A percentile compares a stretch with the other conserved stretches of the same genome.
Conservation (phyloP, 2,888 invertebrate species). For the Caenorhabditis sp. region DNA sequence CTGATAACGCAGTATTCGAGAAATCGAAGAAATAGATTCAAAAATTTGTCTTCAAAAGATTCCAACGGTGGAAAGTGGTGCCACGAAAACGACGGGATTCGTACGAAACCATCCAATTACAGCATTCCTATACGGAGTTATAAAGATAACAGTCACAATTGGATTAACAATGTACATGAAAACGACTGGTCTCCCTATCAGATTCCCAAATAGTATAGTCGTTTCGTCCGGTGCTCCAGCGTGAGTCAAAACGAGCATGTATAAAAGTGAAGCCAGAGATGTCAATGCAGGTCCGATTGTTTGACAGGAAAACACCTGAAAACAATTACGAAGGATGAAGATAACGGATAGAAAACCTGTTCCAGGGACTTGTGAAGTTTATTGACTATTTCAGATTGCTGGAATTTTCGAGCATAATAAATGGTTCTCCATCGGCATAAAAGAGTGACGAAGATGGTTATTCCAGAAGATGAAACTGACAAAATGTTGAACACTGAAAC, state of each 20-base stretch:
- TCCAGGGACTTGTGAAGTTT: conserved; percentile 10
- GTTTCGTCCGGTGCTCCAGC: background rate
- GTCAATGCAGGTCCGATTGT: conserved; percentile 4
- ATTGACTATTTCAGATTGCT: conserved; percentile 5
- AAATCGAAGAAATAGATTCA: no score
- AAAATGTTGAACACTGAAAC: background rate
- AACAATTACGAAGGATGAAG: no score
- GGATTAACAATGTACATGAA: conserved; percentile 24
- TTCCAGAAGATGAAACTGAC: background rate
- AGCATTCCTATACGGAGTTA: conserved; percentile 20
- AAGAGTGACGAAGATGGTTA: background rate
- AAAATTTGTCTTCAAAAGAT: no score
- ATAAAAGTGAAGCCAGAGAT: background rate
- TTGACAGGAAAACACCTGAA: conserved; percentile 14
- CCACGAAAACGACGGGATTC: background rate
- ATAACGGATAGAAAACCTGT: background rate
- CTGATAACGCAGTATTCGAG: no score
- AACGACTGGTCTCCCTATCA: conserved; percentile 4
- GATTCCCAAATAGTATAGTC: background rate
- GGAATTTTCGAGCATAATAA: background rate
- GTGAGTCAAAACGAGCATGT: background rate
- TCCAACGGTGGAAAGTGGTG: background rate
- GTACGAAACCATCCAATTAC: background rate
- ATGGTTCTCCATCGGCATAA: conserved; percentile 7
- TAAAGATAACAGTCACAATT: conserved; percentile 7